phyloP scores from a whole-genome alignment of 2,888 invertebrate genomes.

The Poecilus cupreus region DNA sequence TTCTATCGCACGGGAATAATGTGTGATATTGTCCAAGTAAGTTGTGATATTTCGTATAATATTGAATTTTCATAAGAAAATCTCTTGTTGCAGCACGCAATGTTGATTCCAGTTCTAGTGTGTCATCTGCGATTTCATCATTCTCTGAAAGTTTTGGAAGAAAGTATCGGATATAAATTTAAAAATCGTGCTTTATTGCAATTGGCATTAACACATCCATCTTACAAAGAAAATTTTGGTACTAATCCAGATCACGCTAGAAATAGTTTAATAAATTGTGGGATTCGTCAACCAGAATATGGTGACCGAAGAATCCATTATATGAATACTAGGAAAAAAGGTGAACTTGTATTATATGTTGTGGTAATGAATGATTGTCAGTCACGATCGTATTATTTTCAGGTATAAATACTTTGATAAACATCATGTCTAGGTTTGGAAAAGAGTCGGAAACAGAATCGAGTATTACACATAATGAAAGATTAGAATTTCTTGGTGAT shows the following conservation, averaged over 20 bases:
- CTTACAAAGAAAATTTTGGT: constrained; percentile 97
- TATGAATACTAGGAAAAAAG: constrained; percentile 93
- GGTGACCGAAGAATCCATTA: constrained; percentile 95
- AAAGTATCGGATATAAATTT: constrained; percentile 88
- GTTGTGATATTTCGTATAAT: too few relatives aligned
- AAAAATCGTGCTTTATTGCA: constrained; percentile 91
- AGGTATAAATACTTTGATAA: constrained; percentile 96
- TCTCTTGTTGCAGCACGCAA: constrained; percentile 83
- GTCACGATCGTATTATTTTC: too few relatives aligned
- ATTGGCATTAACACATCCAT: constrained; percentile 97
- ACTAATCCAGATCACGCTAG: constrained; percentile 99
- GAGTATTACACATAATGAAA: constrained; percentile 96
- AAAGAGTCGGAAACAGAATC: constrained; percentile 92
- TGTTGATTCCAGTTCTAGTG: constrained; percentile 95
- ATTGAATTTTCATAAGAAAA: constrained; percentile 9
- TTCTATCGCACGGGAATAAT: constrained; percentile 96
- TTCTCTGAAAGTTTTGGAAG: constrained; percentile 88
- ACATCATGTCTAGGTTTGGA: constrained; percentile 98
- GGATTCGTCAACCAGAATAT: constrained; percentile 96
- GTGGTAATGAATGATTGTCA: too few relatives aligned
- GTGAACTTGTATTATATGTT: too few relatives aligned
- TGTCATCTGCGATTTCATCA: constrained; percentile 96
- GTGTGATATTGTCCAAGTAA: constrained; percentile 94
- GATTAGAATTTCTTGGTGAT: constrained; percentile 98
- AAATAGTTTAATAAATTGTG: constrained; percentile 98